Evolutionary conservation across 2,888 invertebrate species (phyloP).

Genomic region (Pseudococcus longispinus): DNA sequence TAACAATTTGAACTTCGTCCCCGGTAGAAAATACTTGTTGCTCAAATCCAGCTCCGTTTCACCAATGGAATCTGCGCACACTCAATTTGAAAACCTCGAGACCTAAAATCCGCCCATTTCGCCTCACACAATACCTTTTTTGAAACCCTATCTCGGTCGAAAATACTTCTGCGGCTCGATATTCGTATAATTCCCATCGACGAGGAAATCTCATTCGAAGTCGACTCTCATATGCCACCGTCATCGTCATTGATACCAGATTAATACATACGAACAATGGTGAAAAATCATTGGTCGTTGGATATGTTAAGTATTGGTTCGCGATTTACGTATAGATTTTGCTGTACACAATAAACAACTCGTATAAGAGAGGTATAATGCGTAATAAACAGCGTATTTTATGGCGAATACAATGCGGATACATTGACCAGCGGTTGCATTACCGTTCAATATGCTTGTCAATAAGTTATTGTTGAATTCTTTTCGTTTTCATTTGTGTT

Average conservation of each 20-base stretch:
- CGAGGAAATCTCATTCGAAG: neutral
- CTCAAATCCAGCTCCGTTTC: neutral
- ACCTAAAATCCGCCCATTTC: neutral
- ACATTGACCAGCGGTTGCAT: neutral
- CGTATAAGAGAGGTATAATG: neutral
- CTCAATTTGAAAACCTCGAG: neutral
- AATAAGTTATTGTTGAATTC: neutral
- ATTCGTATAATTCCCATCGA: neutral
- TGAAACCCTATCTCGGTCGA: neutral
- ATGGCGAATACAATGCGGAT: constrained; percentile 6
- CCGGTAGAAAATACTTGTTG: neutral
- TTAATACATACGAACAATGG: neutral
- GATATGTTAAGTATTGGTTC: neutral
- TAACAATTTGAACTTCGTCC: neutral
- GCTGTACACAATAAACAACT: neutral
- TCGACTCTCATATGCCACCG: neutral
- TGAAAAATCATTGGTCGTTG: neutral
- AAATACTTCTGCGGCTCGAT: neutral
- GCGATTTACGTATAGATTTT: neutral
- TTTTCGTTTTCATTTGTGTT: neutral
- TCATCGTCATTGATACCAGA: neutral
- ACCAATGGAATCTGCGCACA: neutral
- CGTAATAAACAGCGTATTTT: neutral
- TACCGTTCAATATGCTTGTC: neutral
- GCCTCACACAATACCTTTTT: neutral